Base-by-base conservation (phyloP, 1,140 invertebrate genomes). In the Apis florea region DNA sequence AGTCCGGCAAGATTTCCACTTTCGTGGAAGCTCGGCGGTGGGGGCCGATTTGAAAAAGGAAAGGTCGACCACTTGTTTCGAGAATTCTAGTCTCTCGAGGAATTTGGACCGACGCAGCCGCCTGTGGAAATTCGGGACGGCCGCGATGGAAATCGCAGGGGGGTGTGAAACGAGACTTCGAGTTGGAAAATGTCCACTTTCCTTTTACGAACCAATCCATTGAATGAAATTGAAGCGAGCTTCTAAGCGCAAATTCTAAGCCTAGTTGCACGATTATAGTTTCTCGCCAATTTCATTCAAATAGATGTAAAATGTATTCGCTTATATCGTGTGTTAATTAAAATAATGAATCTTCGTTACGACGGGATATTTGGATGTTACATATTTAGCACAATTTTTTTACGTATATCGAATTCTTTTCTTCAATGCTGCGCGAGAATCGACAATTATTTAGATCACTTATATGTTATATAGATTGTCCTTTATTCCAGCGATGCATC, bases 71-170 rank as follows among this genome's bases (percentile, higher is more conserved):
- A 17, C 47, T 74, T 31, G 54, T 69, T 59, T 77, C 49, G 83
- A 31, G 79, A 81, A 67, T 75, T 59, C 59, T 24, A 26, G 21
- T 51, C 63, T 81, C 78, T 83, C 83, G 84, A 61, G 59, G 63
- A 89, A 85, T 88, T 88, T 82, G 61, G 83, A 84, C 67, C 84
- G 76, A 54, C 82, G 76, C 71, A 71, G 31, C 31, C 31, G 31
- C 31, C 67, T 75, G 72, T 76, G 79, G 73, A 76, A 76, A 58
- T 72, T 77, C 68, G 58, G 53, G 31, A 54, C 73, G 31, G 61
- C 13, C 61, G 49, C 63, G 68, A 73, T 69, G 83, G 70, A 79
- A 73, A 71, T 77, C 78, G 63, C 72, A 64, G 58, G 53, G 31
- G 81, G 80, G 31, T 11, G 24, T 6, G 69, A 31, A 26, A 74